These are phyloP conservation scores for Varanus komodoensis DNA, from an alignment of 2,113 vertebrate species.

Conservation along the genomic window DNA sequence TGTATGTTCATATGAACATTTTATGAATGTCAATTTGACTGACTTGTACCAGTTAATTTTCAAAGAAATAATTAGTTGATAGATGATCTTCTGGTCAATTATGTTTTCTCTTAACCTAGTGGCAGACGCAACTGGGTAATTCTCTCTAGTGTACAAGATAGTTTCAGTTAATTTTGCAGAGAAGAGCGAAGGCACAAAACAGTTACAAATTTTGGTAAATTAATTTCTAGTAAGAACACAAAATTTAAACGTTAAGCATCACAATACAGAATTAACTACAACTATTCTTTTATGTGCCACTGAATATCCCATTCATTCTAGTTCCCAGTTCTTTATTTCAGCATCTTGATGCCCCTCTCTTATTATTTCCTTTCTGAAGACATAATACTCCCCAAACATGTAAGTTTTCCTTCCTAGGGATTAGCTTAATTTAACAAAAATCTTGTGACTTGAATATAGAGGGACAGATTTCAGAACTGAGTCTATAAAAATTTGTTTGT, in stretches of 20 bases:
- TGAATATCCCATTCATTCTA: conserved; percentile 16
- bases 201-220: neutral
- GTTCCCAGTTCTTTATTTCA: conserved; percentile 1
- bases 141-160: conserved; percentile 35
- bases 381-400: conserved; percentile 22
- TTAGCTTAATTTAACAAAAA: conserved; percentile 19
- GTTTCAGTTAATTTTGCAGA: conserved; percentile 23
- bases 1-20: conserved; percentile 38
- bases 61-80: conserved; percentile 37
- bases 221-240: conserved; percentile 45
- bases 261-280: conserved; percentile 38
- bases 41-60: conserved; percentile 34
- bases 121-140: conserved; percentile 7
- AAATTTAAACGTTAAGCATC: conserved; percentile 34
- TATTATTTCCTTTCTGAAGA: neutral
- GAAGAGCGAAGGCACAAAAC: neutral
- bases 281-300: conserved; percentile 20
- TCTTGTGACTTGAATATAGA: neutral
- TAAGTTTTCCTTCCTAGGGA: neutral
- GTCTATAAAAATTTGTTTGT: neutral
- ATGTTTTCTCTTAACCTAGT: neutral
- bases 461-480: conserved; percentile 26
- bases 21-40: conserved; percentile 40
- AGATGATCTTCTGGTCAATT: conserved; percentile 39
- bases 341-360: neutral